Conservation (phyloP, 2,888 invertebrate species). For the Trissonchulus sp. region DNA sequence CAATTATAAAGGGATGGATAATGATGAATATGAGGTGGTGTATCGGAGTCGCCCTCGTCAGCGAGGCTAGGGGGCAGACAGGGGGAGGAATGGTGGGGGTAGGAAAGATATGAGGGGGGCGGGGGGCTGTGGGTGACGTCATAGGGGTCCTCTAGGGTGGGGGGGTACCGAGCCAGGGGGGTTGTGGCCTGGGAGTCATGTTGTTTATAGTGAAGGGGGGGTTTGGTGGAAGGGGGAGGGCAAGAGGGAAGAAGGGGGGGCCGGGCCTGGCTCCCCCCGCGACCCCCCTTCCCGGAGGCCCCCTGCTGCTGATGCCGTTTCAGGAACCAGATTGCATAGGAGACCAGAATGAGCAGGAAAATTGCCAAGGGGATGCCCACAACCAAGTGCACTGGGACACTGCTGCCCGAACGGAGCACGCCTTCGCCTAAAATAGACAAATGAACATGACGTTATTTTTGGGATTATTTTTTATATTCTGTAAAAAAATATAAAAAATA, state of each 20-base stretch:
- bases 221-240: background rate
- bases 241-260: background rate
- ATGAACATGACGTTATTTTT: too few relatives aligned
- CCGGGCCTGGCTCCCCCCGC: background rate
- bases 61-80: background rate
- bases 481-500: too few relatives aligned
- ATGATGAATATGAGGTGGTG: slow-evolving; percentile 2
- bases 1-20: slow-evolving; percentile 28
- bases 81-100: background rate
- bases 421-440: too few relatives aligned
- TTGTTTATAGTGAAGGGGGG: too few relatives aligned
- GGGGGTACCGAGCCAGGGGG: background rate
- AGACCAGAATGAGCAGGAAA: slow-evolving; percentile 28
- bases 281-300: background rate
- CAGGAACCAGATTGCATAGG: slow-evolving; percentile 30
- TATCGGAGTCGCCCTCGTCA: background rate
- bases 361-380: slow-evolving; percentile 30
- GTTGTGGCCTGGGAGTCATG: too few relatives aligned
- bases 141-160: slow-evolving; percentile 16
- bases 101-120: background rate
- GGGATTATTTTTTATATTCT: too few relatives aligned
- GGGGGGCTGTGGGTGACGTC: background rate
- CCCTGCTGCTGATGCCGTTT: slow-evolving; percentile 29
- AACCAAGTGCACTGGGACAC: slow-evolving; percentile 32
- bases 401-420: too few relatives aligned